These are phyloP conservation scores for Apis dorsata DNA, from an alignment of 1,140 invertebrate genomes.

Conservation along the genomic window DNA sequence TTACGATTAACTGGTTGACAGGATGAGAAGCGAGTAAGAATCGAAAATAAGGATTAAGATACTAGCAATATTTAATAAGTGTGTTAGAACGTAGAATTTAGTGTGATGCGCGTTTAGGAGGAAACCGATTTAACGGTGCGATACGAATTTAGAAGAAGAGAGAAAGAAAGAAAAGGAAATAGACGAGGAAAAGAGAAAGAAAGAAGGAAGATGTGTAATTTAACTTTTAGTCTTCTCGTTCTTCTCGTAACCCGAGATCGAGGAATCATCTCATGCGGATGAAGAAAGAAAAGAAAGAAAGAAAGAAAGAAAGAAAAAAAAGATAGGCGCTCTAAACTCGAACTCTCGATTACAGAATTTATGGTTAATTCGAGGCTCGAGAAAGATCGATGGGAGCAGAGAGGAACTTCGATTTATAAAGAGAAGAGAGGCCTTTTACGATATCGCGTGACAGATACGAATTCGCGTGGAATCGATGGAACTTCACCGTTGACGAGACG, in stretches of 20 bases:
- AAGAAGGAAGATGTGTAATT: background rate
- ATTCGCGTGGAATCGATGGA: conserved; percentile 34
- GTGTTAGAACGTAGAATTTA: too few relatives aligned
- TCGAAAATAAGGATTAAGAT: too few relatives aligned
- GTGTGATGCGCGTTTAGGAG: too few relatives aligned
- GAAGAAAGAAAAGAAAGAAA: background rate
- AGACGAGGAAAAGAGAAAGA: background rate
- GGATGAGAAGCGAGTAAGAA: too few relatives aligned
- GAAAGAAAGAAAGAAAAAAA: background rate
- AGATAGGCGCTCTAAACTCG: background rate
- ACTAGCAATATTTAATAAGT: too few relatives aligned
- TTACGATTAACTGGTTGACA: too few relatives aligned
- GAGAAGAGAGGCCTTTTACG: background rate
- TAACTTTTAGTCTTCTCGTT: background rate
- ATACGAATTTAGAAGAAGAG: background rate
- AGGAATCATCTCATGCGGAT: background rate
- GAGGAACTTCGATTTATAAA: conserved; percentile 8
- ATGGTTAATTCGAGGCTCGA: conserved; percentile 22
- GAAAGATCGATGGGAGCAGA: background rate
- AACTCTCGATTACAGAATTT: conserved; percentile 36
- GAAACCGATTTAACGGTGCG: conserved; percentile 11
- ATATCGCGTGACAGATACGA: conserved; percentile 32
- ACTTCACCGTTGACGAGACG: conserved; percentile 44
- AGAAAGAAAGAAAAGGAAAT: background rate
- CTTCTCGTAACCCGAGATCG: background rate